Evolutionary conservation across 2,113 vertebrate species (phyloP).

Genomic region (Chamaetylas fuelleborni): DNA sequence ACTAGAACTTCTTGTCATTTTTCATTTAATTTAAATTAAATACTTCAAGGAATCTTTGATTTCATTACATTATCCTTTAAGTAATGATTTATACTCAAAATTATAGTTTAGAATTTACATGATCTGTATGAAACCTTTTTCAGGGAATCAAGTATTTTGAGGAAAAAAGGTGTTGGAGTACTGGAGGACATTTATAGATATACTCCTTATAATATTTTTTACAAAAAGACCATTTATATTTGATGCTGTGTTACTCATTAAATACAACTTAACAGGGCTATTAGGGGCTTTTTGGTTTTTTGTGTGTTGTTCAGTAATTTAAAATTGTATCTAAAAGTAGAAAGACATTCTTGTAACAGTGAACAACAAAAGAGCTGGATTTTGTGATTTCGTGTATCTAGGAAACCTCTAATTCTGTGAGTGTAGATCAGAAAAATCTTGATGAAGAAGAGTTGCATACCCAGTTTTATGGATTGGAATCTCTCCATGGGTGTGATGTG

Average conservation of each 20-base stretch:
- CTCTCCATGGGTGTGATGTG: background rate
- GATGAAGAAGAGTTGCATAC: background rate
- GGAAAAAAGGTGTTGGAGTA: background rate
- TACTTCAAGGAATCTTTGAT: background rate
- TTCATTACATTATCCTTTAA: background rate
- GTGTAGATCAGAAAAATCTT: background rate
- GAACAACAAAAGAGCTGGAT: background rate
- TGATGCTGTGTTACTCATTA: background rate
- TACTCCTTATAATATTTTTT: background rate
- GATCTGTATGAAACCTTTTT: background rate
- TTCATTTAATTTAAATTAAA: background rate
- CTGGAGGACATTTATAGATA: background rate
- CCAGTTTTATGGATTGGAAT: background rate
- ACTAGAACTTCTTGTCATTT: background rate
- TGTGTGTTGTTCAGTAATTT: background rate
- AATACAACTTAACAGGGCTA: background rate
- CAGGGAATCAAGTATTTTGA: background rate
- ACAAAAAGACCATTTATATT: background rate
- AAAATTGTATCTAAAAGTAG: background rate
- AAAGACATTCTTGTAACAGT: background rate
- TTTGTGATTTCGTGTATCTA: background rate
- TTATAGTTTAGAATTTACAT: background rate
- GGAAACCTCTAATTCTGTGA: background rate
- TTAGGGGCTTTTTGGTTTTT: background rate
- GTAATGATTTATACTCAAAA: background rate